These are phyloP conservation scores for Odontophorus gujanensis DNA, from an alignment of 2,113 vertebrate genomes.

Conservation along the genomic window DNA sequence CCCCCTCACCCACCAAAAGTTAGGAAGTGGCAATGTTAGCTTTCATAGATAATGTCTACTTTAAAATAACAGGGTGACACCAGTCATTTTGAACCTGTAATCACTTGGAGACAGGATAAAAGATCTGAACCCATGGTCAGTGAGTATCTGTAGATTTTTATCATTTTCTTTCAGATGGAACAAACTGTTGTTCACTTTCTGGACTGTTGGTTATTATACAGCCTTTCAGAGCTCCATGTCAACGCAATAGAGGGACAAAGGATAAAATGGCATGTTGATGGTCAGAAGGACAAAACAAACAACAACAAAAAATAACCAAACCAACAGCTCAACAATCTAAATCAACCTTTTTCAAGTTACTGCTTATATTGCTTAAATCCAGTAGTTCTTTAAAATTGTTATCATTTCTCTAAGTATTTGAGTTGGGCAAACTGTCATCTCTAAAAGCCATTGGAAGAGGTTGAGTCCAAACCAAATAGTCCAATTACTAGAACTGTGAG, in stretches of 20 bases:
- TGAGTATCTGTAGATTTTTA: not conserved
- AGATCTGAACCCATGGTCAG: not conserved
- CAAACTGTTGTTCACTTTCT: not conserved
- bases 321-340: not conserved
- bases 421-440: not conserved
- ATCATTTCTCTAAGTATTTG: not conserved
- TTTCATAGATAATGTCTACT: not conserved
- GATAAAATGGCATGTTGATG: not conserved
- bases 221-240: not conserved
- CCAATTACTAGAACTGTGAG: not conserved
- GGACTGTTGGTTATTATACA: not conserved
- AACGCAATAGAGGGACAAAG: not conserved
- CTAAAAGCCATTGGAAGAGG: not conserved
- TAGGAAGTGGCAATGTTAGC: not conserved
- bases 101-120: not conserved
- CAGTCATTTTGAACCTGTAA: not conserved
- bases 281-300: not conserved
- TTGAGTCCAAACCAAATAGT: not conserved
- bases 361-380: not conserved
- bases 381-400: not conserved
- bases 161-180: not conserved
- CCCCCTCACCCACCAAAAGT: not conserved
- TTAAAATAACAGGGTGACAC: not conserved
- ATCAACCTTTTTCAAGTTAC: not conserved
- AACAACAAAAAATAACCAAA: not conserved